These are phyloP conservation scores for Eupithecia inturbata DNA, from an alignment of 2,888 invertebrate species.

Conservation along the genomic window DNA sequence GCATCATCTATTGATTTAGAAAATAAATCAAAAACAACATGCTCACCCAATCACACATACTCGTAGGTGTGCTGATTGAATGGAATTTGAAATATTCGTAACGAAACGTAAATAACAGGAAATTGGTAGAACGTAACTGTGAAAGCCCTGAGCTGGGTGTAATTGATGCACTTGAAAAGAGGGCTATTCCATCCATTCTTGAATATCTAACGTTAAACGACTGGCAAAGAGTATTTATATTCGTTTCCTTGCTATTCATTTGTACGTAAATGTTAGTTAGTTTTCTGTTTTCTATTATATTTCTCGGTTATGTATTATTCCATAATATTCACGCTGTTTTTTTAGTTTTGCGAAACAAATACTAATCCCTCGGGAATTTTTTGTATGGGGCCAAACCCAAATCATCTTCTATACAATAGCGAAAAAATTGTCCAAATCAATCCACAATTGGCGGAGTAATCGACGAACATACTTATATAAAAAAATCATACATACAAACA, in stretches of 20 bases:
- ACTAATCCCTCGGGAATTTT: too few species aligned
- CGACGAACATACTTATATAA: too few species aligned
- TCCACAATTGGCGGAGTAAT: too few species aligned
- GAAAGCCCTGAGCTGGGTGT: conserved; percentile 57
- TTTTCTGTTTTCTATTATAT: background rate
- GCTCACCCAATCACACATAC: background rate
- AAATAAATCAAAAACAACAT: background rate
- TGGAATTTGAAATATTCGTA: background rate
- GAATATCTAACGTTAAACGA: conserved; percentile 42
- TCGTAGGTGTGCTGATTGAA: too few species aligned
- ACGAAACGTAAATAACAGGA: background rate
- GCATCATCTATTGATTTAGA: background rate
- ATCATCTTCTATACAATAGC: too few species aligned
- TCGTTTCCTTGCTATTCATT: background rate
- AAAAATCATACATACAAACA: too few species aligned
- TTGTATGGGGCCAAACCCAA: too few species aligned
- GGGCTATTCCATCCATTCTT: conserved; percentile 49
- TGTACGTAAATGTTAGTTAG: background rate
- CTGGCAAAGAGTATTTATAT: conserved; percentile 37
- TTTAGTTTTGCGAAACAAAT: too few species aligned
- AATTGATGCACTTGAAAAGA: conserved; percentile 60
- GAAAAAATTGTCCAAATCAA: too few species aligned
- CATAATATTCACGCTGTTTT: too few species aligned
- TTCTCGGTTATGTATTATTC: background rate
- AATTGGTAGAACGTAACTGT: background rate